phyloP scores from a whole-genome alignment of 2,888 invertebrate species.

The Coecobrya sp. region DNA sequence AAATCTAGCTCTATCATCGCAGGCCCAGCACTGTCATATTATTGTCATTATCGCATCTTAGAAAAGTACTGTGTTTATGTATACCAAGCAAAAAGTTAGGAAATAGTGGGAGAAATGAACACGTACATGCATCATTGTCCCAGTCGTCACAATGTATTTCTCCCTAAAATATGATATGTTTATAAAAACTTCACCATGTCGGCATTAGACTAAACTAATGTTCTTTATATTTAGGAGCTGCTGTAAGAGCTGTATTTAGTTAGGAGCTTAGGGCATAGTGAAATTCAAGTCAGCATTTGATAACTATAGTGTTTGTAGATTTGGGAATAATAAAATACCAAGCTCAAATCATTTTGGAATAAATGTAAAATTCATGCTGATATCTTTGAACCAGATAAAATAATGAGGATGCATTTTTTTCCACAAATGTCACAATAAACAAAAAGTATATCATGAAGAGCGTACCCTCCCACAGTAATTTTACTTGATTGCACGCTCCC shows the following conservation, averaged over 20 bases:
- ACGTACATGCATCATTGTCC: too few species aligned
- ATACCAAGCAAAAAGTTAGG: background rate
- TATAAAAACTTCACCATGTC: too few species aligned
- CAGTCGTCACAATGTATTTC: too few species aligned
- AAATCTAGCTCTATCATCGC: background rate
- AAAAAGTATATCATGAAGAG: background rate
- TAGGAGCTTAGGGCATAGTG: too few species aligned
- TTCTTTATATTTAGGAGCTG: too few species aligned
- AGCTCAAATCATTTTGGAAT: background rate
- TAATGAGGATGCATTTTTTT: constrained; percentile 16
- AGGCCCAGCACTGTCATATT: background rate
- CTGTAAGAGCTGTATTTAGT: too few species aligned
- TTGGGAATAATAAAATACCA: background rate
- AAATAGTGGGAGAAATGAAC: too few species aligned
- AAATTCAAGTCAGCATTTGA: too few species aligned
- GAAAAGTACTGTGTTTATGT: too few species aligned
- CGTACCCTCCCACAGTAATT: background rate
- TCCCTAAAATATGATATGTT: too few species aligned
- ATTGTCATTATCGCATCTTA: background rate
- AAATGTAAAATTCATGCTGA: background rate
- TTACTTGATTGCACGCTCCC: background rate
- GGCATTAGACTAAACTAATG: too few species aligned
- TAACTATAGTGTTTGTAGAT: background rate
- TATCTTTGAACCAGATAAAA: background rate
- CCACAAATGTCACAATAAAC: background rate